Conservation (phyloP, 2,797 vertebrate genomes). For the Protosalanx chinensis region DNA sequence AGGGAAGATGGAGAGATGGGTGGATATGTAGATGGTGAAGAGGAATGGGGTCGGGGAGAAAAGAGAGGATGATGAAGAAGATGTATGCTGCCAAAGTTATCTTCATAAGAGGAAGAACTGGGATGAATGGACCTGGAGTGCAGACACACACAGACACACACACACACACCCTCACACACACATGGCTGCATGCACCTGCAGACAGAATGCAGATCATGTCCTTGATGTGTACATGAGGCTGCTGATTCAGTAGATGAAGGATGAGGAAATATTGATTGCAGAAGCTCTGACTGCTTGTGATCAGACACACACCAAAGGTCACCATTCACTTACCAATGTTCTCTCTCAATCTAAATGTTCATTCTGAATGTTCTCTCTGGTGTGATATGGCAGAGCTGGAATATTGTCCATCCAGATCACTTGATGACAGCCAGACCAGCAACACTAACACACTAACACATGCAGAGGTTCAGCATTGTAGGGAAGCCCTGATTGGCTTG, state of each 20-base stretch:
- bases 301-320: neutral
- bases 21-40: too few species aligned
- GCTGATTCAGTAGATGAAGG: neutral
- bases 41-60: neutral
- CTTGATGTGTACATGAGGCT: too few species aligned
- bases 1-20: too few species aligned
- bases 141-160: too few species aligned
- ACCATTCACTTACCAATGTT: neutral
- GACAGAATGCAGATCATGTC: neutral
- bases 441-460: constrained; percentile 1
- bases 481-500: constrained; percentile 72
- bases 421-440: neutral
- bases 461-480: constrained; percentile 29
- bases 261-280: neutral
- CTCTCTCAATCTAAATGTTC: too few species aligned
- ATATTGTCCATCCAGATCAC: neutral
- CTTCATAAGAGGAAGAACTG: neutral
- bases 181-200: neutral
- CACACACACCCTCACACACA: too few species aligned
- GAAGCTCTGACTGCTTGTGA: neutral
- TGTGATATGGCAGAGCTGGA: neutral
- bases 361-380: neutral
- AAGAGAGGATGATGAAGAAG: neutral
- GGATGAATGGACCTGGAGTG: neutral
- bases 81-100: neutral